phyloP scores from a whole-genome alignment of 2,113 vertebrate genomes.

The Piaya cayana region DNA sequence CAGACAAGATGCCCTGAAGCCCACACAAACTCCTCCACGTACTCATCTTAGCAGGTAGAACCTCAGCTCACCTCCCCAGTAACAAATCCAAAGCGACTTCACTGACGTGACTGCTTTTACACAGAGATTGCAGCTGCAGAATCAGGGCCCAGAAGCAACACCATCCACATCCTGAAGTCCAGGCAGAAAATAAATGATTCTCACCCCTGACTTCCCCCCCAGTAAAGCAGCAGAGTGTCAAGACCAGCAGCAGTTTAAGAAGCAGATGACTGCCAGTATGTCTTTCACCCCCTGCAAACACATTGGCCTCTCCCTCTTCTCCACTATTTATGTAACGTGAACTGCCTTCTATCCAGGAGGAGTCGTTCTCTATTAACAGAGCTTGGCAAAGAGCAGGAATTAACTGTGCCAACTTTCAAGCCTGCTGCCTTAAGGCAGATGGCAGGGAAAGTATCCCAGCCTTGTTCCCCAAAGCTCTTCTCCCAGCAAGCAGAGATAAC shows the following conservation, averaged over 20 bases:
- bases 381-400: constrained; percentile 50
- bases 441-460: constrained; percentile 14
- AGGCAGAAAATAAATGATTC: not conserved
- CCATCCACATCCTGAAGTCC: not conserved
- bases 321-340: not conserved
- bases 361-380: constrained; percentile 21
- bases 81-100: not conserved
- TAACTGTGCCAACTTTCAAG: constrained; percentile 17
- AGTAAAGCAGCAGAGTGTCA: not conserved
- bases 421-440: constrained; percentile 51
- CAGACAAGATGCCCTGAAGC: not conserved
- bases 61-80: not conserved
- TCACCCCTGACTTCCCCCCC: not conserved
- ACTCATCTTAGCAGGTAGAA: not conserved
- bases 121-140: not conserved
- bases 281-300: not conserved
- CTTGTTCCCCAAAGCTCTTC: not conserved
- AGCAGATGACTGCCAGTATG: not conserved
- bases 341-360: not conserved
- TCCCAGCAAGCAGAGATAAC: not conserved
- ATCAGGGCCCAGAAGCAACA: not conserved
- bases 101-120: not conserved
- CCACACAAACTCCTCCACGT: not conserved
- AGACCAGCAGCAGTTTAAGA: not conserved
- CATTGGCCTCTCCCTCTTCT: not conserved